A percentile compares a stretch with the other conserved stretches of the same genome.
Evolutionary conservation across 2,113 vertebrate species (phyloP).

Genomic region (Hypocryptadius cinnamomeus): DNA sequence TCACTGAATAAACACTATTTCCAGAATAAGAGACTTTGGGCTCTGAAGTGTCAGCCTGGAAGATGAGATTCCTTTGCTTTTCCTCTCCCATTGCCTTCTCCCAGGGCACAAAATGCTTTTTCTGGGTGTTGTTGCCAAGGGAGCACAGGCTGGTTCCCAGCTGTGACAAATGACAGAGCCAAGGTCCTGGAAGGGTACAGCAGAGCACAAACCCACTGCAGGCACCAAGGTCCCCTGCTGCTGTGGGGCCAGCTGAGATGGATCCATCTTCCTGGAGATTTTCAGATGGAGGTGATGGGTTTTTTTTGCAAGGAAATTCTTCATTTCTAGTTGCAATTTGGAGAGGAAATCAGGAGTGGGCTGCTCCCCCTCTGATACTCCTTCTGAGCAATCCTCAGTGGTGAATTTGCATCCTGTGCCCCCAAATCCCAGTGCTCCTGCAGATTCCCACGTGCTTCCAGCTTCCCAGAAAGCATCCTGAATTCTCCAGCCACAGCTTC

Average conservation of each 20-base stretch:
- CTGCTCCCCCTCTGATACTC: background rate
- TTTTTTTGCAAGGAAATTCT: background rate
- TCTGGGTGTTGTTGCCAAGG: background rate
- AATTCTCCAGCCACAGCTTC: background rate
- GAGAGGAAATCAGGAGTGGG: background rate
- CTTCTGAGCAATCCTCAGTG: rapidly evolving
- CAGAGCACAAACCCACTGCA: background rate
- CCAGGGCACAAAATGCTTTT: background rate
- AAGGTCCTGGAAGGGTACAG: background rate
- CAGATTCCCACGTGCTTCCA: background rate
- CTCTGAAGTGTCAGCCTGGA: background rate
- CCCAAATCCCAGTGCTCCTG: background rate
- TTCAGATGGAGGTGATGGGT: background rate
- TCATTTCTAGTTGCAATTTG: background rate
- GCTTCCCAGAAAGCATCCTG: background rate
- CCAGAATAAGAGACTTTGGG: background rate
- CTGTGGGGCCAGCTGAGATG: background rate
- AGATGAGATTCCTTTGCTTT: background rate
- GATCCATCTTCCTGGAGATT: background rate
- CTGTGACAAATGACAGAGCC: background rate
- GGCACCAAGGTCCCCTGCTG: background rate
- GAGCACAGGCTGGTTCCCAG: background rate
- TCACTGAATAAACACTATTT: background rate
- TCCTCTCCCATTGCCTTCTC: background rate
- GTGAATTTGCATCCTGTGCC: background rate